Conservation (phyloP, 2,888 invertebrate species). For the Morinoia aosen region DNA sequence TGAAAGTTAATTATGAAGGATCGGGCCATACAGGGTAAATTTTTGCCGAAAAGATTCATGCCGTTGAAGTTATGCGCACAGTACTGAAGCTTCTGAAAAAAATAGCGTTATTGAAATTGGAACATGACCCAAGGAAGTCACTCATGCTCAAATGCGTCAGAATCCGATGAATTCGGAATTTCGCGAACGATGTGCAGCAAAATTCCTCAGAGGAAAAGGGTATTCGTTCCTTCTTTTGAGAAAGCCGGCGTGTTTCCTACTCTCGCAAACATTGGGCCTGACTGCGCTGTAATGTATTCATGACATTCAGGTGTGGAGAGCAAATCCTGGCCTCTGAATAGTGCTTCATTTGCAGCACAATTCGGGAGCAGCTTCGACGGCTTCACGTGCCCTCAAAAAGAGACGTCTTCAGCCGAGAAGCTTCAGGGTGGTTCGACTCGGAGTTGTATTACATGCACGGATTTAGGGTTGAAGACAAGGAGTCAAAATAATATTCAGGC, state of each 20-base stretch:
- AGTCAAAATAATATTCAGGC: neutral
- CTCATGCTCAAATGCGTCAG: neutral
- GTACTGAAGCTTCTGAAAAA: neutral
- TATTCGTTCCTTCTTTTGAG: neutral
- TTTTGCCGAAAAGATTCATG: neutral
- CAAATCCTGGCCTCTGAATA: constrained; percentile 6
- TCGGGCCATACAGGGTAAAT: neutral
- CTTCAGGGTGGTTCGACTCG: neutral
- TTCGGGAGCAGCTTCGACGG: constrained; percentile 7
- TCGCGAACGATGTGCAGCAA: neutral
- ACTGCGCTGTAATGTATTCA: constrained; percentile 1
- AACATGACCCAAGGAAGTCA: neutral
- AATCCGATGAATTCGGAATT: neutral
- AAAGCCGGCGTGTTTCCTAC: neutral
- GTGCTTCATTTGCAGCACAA: constrained; percentile 14
- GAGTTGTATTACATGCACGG: neutral
- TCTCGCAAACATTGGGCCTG: neutral
- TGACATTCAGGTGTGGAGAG: constrained; percentile 30
- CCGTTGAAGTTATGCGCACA: neutral
- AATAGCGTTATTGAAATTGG: neutral
- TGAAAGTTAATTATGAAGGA: neutral
- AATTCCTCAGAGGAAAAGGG: neutral
- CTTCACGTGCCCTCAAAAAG: neutral
- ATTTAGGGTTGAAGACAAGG: neutral
- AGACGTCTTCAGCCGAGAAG: neutral